A percentile compares a stretch with the other conserved stretches of the same genome.
These are phyloP conservation scores for Sylvietta virens DNA, from an alignment of 2,113 vertebrate genomes.

Conservation along the genomic window DNA sequence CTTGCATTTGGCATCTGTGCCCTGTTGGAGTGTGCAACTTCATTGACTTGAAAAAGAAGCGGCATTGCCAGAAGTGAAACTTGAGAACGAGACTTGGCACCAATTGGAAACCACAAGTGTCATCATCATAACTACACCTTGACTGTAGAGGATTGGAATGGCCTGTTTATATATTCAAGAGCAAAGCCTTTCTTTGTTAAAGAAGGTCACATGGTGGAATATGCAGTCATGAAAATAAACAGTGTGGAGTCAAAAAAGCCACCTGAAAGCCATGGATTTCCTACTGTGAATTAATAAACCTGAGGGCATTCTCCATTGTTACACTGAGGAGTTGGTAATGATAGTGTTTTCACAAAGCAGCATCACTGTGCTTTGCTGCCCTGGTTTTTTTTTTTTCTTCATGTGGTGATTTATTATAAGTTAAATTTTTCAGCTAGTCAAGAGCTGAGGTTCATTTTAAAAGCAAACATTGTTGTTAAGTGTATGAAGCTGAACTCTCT, in stretches of 20 bases:
- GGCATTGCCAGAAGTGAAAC: constrained; percentile 12
- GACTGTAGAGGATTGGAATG: neutral
- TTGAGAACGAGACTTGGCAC: constrained; percentile 36
- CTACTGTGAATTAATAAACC: neutral
- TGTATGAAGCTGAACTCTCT: neutral
- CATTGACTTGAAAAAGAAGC: constrained; percentile 2
- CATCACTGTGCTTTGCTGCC: neutral
- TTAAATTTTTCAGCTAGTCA: neutral
- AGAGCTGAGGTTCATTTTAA: neutral
- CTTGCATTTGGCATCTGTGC: neutral
- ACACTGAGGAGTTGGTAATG: neutral
- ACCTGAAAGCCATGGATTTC: neutral
- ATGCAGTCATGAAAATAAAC: neutral
- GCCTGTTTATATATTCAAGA: neutral
- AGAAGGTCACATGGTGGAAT: neutral
- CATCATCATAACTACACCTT: neutral
- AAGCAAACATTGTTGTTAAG: neutral
- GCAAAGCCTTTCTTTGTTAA: neutral
- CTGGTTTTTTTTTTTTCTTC: neutral
- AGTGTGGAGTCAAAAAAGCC: neutral
- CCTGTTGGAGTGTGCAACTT: neutral
- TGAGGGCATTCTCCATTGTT: neutral
- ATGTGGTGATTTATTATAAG: neutral
- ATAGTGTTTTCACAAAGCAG: neutral
- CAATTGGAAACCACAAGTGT: constrained; percentile 14